phyloP scores from a whole-genome alignment of 2,888 invertebrate genomes.

The Noctua pronuba region DNA sequence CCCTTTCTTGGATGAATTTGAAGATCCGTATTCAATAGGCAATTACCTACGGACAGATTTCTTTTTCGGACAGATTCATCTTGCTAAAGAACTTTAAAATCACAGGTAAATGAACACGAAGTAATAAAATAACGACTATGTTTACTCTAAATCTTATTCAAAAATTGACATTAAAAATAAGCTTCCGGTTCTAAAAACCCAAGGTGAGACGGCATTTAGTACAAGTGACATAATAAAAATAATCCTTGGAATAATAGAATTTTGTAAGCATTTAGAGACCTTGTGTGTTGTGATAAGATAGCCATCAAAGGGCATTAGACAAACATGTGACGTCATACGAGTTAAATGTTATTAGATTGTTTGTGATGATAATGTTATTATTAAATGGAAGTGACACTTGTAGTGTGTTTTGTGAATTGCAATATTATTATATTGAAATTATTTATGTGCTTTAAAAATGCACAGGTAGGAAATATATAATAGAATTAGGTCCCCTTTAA shows the following conservation, averaged over 20 bases:
- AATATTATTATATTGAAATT: background rate
- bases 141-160: conserved; percentile 19
- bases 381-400: background rate
- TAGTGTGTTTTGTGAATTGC: background rate
- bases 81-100: background rate
- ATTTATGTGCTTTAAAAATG: background rate
- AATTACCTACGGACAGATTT: background rate
- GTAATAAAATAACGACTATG: background rate
- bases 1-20: background rate
- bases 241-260: conserved; percentile 64
- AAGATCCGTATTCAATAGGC: background rate
- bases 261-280: conserved; percentile 70
- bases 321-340: conserved; percentile 74
- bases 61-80: background rate
- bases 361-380: conserved; percentile 20
- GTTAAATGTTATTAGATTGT: conserved; percentile 35
- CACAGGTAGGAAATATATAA: background rate
- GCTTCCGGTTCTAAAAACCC: conserved; percentile 42
- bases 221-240: conserved; percentile 62
- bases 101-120: background rate
- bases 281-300: conserved; percentile 75
- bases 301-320: conserved; percentile 71
- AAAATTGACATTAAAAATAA: conserved; percentile 13
- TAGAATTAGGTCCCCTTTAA: too few relatives aligned
- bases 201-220: conserved; percentile 54